Conservation (phyloP, 2,797 vertebrate genomes). For the Cynodonichthys magdalenae region DNA sequence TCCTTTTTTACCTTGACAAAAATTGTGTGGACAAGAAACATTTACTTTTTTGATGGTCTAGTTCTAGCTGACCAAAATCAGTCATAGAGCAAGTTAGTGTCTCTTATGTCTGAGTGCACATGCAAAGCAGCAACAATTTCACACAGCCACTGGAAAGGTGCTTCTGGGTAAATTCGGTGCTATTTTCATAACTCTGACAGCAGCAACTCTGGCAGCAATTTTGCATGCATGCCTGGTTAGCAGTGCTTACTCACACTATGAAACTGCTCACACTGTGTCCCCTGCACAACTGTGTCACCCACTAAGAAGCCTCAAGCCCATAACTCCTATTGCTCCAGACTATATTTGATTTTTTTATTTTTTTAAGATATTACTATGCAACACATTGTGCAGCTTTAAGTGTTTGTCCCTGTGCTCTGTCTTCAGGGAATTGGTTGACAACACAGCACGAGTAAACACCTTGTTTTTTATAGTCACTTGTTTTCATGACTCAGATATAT, state of each 20-base stretch:
- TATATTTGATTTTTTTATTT: background rate
- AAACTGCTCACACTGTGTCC: slow-evolving; percentile 1
- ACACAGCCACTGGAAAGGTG: background rate
- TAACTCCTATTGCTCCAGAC: background rate
- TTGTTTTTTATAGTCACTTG: slow-evolving; percentile 3
- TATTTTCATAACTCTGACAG: background rate
- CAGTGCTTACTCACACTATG: slow-evolving; percentile 2
- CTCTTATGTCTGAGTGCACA: background rate
- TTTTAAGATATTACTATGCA: background rate
- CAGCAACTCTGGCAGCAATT: slow-evolving; percentile 3
- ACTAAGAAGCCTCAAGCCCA: background rate
- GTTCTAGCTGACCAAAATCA: background rate
- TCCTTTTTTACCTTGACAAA: background rate
- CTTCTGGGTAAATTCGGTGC: slow-evolving; percentile 2
- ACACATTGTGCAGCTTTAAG: background rate
- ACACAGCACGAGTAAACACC: background rate
- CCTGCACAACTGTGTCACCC: slow-evolving; percentile 5
- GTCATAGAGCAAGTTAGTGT: background rate
- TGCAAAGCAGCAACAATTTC: background rate
- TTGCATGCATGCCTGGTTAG: background rate
- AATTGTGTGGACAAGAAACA: background rate
- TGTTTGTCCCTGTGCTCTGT: background rate
- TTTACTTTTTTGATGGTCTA: too few relatives aligned
- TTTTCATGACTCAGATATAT: slow-evolving; percentile 7
- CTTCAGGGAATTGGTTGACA: background rate